Percentiles rank a stretch among this genome's conserved stretches.
Conservation (phyloP, 2,113 vertebrate genomes). For the Bos javanicus region DNA sequence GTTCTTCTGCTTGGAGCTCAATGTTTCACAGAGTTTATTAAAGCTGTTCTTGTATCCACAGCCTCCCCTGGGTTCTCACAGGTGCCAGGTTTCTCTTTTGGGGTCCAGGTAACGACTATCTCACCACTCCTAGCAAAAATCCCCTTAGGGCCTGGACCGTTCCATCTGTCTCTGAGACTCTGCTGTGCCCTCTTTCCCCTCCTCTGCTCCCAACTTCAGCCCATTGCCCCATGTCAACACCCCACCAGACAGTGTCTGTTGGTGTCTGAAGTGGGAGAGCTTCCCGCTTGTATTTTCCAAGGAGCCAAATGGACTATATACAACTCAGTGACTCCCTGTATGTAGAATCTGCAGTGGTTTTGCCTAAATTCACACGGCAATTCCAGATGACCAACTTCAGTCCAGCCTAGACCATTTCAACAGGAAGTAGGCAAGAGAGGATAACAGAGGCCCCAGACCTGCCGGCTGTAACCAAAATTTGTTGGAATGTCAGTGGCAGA, state of each 20-base stretch:
- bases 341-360: not conserved
- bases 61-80: not conserved
- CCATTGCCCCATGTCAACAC: not conserved
- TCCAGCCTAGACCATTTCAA: not conserved
- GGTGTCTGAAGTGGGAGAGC: not conserved
- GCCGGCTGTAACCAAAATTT: not conserved
- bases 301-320: not conserved
- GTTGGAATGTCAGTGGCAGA: not conserved
- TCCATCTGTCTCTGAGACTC: not conserved
- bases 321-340: not conserved
- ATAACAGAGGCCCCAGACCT: not conserved
- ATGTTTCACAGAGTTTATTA: not conserved
- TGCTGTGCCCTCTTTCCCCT: not conserved
- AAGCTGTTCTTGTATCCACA: not conserved
- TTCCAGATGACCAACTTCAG: not conserved
- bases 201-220: rapidly evolving
- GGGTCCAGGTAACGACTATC: not conserved
- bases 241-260: not conserved
- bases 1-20: not conserved
- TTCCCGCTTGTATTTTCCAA: not conserved
- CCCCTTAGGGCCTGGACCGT: not conserved
- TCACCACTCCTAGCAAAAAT: not conserved
- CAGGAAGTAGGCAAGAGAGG: not conserved
- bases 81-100: not conserved
- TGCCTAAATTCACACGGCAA: not conserved